Evolutionary conservation across 2,888 invertebrate species (phyloP), one percentile per base, ranked within the genome.

Genomic region (Apamea crenata): DNA sequence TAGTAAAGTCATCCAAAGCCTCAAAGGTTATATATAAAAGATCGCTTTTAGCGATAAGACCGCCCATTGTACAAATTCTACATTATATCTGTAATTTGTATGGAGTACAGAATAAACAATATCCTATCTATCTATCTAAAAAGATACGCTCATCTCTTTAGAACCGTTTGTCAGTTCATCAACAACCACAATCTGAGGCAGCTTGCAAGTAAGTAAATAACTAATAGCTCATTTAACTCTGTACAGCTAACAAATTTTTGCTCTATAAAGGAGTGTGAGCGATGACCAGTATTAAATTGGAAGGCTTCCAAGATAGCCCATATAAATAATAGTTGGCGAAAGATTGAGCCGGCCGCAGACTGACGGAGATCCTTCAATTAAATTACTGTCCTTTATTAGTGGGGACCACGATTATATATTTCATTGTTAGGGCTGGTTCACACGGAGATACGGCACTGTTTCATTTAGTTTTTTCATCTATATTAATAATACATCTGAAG

Each of bases 271-370:
- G 74, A 77, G 77, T 82, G 70, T 73, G 78, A 73, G 40, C 67
- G 77, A 86, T 88, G 53, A 53, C 66, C 50, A 14, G 76, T 81
- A 89, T 88, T 84, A 88, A 89, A 84, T 89, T 89, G 88, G 88
- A 81, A 72, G 76, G 56, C 78, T 77, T 78, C 90, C 90, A 88
- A 84, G 66, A 65, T 77, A 67, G 68, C 36, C 65, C 71, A 47
- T 81, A 87, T 90, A 84, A 89, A 90, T 89, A 89, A 85, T 89
- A 88, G 88, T 82, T 74, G 79, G 84, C 47, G 69, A 87, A 87
- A 89, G 85, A 84, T 85, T 78, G 85, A 71, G 67, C 71, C 77
- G 68, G 68, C 65, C 77, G 40, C 76, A 44, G 65, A 61, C 83
- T 83, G 88, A 81, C 84, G 56, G 73, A 84, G 85, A 88, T 80